phyloP scores from a whole-genome alignment of 2,797 vertebrate species.

The Pelobates cultripes region DNA sequence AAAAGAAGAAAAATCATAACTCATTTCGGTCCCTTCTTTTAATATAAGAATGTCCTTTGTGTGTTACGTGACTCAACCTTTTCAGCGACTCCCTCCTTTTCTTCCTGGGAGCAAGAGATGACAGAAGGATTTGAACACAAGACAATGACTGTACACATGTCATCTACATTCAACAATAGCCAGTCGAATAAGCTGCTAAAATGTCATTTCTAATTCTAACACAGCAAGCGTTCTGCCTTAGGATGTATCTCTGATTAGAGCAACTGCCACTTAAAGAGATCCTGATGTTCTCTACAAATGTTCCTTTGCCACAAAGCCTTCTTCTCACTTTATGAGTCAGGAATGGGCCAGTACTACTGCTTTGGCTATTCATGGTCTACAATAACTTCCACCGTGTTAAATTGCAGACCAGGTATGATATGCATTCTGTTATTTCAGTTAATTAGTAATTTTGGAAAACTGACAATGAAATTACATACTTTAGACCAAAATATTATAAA shows the following conservation, averaged over 20 bases:
- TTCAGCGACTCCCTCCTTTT: slow-evolving; percentile 28
- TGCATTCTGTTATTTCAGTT: too few relatives aligned
- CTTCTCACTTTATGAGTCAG: not conserved
- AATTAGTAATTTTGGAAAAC: too few relatives aligned
- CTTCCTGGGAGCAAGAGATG: slow-evolving; percentile 43
- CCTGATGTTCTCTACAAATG: slow-evolving; percentile 46
- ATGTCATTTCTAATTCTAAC: slow-evolving; percentile 47
- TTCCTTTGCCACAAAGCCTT: slow-evolving; percentile 1
- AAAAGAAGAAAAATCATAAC: too few relatives aligned
- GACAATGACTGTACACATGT: slow-evolving; percentile 44
- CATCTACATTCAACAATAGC: slow-evolving; percentile 47
- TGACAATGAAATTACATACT: too few relatives aligned
- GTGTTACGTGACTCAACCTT: slow-evolving; percentile 15
- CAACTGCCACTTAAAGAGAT: slow-evolving; percentile 43
- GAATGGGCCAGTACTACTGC: not conserved
- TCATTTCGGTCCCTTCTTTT: not conserved
- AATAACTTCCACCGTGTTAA: too few relatives aligned
- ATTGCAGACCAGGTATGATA: too few relatives aligned
- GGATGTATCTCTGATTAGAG: slow-evolving; percentile 51
- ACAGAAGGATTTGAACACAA: slow-evolving; percentile 47
- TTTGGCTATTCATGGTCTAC: too few relatives aligned
- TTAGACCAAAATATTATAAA: too few relatives aligned
- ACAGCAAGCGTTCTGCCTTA: slow-evolving; percentile 29
- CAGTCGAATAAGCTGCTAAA: slow-evolving; percentile 45
- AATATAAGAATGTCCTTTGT: slow-evolving; percentile 19